Conservation (phyloP, 2,113 vertebrate genomes). For the Cromileptes altivelis region DNA sequence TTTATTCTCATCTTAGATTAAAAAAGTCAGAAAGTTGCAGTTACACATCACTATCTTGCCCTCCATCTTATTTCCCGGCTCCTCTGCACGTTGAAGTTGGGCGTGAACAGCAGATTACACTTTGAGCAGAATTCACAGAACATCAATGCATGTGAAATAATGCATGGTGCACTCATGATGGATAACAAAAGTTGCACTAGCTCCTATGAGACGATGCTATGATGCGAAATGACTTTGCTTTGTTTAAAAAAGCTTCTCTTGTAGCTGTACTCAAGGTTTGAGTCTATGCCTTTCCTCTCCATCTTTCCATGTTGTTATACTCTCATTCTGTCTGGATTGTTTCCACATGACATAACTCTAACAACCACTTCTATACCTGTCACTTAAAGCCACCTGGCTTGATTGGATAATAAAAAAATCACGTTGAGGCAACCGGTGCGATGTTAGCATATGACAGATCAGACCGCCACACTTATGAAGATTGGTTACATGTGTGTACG, state of each 20-base stretch:
- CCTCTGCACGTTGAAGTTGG: not conserved
- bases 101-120: not conserved
- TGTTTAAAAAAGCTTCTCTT: slow-evolving; percentile 19
- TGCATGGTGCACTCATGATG: not conserved
- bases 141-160: slow-evolving; percentile 12
- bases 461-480: slow-evolving; percentile 41
- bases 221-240: slow-evolving; percentile 12
- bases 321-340: slow-evolving; percentile 8
- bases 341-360: slow-evolving; percentile 38
- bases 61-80: not conserved
- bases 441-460: slow-evolving; percentile 55
- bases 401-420: slow-evolving; percentile 48
- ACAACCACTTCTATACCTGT: slow-evolving; percentile 36
- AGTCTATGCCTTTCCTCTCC: slow-evolving; percentile 21
- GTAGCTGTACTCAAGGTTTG: not conserved
- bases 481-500: slow-evolving; percentile 26
- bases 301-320: slow-evolving; percentile 26
- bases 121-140: not conserved
- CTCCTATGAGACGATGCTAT: not conserved
- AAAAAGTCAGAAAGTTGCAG: not conserved
- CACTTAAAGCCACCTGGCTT: slow-evolving; percentile 46
- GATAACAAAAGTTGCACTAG: slow-evolving; percentile 9
- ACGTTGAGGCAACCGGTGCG: slow-evolving; percentile 3
- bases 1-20: not conserved
- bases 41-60: not conserved